A percentile compares a stretch with the other conserved stretches of the same genome.
These are phyloP conservation scores for Gallinago media DNA, from an alignment of 2,113 vertebrate species.

Conservation along the genomic window DNA sequence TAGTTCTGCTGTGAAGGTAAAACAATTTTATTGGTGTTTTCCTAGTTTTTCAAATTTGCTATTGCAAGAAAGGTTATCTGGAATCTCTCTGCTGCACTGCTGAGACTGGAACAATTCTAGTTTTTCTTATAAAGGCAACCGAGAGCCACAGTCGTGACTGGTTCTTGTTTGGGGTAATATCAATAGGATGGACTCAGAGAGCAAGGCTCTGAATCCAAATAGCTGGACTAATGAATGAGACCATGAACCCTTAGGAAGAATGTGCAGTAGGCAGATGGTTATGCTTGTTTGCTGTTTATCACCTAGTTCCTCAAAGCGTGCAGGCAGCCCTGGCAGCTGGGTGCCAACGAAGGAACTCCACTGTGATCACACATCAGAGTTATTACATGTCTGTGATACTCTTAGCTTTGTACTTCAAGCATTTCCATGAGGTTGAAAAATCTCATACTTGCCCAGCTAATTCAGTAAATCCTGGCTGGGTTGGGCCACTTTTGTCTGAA, in stretches of 20 bases:
- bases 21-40: not conserved
- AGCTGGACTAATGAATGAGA: not conserved
- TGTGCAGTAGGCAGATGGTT: not conserved
- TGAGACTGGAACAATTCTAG: not conserved
- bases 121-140: not conserved
- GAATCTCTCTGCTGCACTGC: not conserved
- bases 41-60: not conserved
- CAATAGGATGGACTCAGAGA: accelerated
- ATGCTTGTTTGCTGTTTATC: not conserved
- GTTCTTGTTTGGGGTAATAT: not conserved
- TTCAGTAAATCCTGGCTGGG: not conserved
- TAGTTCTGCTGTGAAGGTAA: not conserved
- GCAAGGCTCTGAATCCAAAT: not conserved
- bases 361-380: not conserved
- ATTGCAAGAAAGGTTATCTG: not conserved
- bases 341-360: not conserved
- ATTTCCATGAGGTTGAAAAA: not conserved
- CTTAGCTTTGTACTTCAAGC: not conserved
- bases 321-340: not conserved
- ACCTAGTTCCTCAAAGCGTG: not conserved
- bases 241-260: not conserved
- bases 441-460: not conserved
- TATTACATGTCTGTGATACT: not conserved
- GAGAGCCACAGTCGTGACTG: accelerated
- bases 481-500: not conserved